Base-by-base conservation (phyloP, 2,113 vertebrate genomes). In the Channa maculata region DNA sequence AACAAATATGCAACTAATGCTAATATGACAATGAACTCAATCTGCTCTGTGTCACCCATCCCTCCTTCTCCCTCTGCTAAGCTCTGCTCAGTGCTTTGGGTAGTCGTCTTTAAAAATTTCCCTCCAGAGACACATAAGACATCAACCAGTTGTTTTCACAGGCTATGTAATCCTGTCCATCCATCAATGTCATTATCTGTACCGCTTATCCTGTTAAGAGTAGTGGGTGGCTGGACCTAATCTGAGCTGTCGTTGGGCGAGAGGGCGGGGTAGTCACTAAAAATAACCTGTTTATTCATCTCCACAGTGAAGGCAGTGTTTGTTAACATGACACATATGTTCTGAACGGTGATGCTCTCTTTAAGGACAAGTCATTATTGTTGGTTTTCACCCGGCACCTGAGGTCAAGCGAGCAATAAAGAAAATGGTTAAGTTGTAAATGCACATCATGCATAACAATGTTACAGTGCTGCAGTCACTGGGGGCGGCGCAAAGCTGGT, bases 401-500 rank as follows among this genome's bases (percentile, higher is more conserved):
- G 41, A 68, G 65, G 45, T 70, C 38, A 64, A 24, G 24, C 24
- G 24, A 24, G 6, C 6, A 5, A n/a, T 37, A 4, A 75, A 60
- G 12, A 43, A 14, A 44, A 51, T 14, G 60, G 60, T 57, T 7
- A 24, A 43, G 62, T 51, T 44, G 13, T 50, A 50, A 75, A 62
- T 41, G 15, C 53, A 45, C 39, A 62, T 53, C 14, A 62, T 33
- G 65, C 59, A 46, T 48, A 71, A 44, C 55, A 24, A 3, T 4
- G 13, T 44, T 44, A 9, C 57, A 41, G 51, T 64, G 71, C 41
- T n/a, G 3, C 60, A 58, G n/a, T 59, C 66, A 45, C 58, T 39
- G n/a, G 34, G 65, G 51, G 50, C 64, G 11, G 48, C 50, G 67
- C 52, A 43, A 59, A 85, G 41, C 62, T 80, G 49, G 53, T 66